These are phyloP conservation scores for Brachirus orientalis DNA, from an alignment of 2,113 vertebrate species.

Conservation along the genomic window DNA sequence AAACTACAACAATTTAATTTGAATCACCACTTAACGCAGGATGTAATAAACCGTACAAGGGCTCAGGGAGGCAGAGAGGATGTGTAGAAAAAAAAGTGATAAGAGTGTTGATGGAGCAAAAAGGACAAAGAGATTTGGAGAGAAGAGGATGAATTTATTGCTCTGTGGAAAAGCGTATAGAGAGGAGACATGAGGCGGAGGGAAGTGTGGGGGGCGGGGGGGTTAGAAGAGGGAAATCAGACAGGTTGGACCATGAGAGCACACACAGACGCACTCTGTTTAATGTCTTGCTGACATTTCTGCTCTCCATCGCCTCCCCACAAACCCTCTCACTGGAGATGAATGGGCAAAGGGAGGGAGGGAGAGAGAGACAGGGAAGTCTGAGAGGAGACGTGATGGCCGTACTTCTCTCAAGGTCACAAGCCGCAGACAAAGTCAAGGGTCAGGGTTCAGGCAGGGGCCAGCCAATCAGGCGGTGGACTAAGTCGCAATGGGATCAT, in stretches of 20 bases:
- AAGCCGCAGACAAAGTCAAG: conserved; percentile 82
- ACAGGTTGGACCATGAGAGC: conserved; percentile 79
- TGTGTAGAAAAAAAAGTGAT: conserved; percentile 40
- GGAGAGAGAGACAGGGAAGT: conserved; percentile 20
- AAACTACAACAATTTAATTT: background rate
- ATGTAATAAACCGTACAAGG: conserved; percentile 46
- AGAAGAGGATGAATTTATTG: conserved; percentile 70
- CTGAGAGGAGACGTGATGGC: conserved; percentile 60
- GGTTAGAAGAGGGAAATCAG: conserved; percentile 68
- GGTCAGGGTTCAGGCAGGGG: conserved; percentile 81
- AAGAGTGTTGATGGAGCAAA: conserved; percentile 61
- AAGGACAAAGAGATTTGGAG: conserved; percentile 59
- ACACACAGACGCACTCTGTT: conserved; percentile 81
- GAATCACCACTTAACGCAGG: background rate
- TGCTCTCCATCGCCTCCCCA: conserved; percentile 69
- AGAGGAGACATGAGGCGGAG: conserved; percentile 48
- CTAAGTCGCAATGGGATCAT: conserved; percentile 58
- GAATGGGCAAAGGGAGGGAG: conserved; percentile 53
- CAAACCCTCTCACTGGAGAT: conserved; percentile 54
- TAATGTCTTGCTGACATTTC: conserved; percentile 88
- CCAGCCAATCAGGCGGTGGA: conserved; percentile 70
- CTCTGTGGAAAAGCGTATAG: conserved; percentile 55
- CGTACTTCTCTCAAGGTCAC: conserved; percentile 80
- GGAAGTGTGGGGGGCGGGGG: conserved; percentile 8
- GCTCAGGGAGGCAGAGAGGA: conserved; percentile 42